These are phyloP conservation scores for Myiotriccus ornatus DNA, from an alignment of 2,797 vertebrate genomes.

Conservation along the genomic window DNA sequence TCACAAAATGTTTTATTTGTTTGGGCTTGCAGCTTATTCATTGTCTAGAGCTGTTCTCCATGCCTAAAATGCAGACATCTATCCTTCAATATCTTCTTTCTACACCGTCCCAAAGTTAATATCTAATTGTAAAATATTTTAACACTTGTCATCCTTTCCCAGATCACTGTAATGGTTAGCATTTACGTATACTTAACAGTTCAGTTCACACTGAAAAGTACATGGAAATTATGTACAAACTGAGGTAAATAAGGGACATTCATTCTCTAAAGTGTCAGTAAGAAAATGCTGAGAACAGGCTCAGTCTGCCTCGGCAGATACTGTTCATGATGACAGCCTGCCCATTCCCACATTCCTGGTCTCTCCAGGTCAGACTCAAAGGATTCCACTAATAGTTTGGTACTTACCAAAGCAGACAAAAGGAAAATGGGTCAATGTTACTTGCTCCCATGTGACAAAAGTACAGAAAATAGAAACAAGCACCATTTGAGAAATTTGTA, in stretches of 20 bases:
- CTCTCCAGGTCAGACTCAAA: conserved; percentile 37
- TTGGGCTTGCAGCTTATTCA: neutral
- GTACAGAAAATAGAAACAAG: conserved; percentile 59
- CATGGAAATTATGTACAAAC: neutral
- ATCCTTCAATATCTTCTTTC: neutral
- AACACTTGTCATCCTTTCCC: neutral
- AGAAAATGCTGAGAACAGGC: conserved; percentile 3
- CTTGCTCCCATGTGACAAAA: conserved; percentile 58
- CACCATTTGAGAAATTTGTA: conserved; percentile 60
- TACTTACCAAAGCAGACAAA: conserved; percentile 39
- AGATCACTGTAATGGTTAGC: neutral
- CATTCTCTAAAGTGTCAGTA: neutral
- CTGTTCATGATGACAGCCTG: neutral
- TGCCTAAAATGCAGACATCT: neutral
- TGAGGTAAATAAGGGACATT: conserved; percentile 15
- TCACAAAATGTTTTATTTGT: neutral
- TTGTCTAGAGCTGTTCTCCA: neutral
- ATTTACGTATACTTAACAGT: neutral
- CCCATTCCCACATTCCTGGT: conserved; percentile 43
- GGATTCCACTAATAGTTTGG: conserved; percentile 62
- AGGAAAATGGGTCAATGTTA: conserved; percentile 49
- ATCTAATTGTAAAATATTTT: neutral
- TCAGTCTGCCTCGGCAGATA: neutral
- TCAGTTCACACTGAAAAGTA: neutral
- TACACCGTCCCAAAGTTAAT: neutral